Evolutionary conservation across 1,140 invertebrate species (phyloP).

Genomic region (Pseudomyrmex pallidus): DNA sequence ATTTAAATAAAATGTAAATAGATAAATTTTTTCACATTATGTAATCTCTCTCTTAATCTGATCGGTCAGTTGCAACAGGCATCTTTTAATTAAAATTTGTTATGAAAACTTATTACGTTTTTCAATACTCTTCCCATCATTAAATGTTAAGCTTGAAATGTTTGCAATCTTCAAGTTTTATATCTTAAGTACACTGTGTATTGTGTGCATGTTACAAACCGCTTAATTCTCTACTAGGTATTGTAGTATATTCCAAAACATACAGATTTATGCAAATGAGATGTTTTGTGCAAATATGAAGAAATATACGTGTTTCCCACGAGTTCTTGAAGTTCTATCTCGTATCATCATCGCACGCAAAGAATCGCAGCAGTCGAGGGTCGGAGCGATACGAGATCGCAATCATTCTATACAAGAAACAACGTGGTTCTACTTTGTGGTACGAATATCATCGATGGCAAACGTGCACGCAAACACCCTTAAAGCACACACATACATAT

Average conservation of each 20-base stretch:
- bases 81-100: not conserved
- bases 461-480: conserved; percentile 12
- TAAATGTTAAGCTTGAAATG: not conserved
- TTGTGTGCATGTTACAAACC: not conserved
- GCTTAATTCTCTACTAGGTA: not conserved
- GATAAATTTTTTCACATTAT: not conserved
- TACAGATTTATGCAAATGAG: not conserved
- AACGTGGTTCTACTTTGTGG: not conserved
- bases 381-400: not conserved
- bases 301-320: not conserved
- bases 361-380: not conserved
- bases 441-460: conserved; percentile 27
- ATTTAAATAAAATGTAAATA: not conserved
- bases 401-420: conserved; percentile 10
- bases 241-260: not conserved
- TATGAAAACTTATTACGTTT: not conserved
- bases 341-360: not conserved
- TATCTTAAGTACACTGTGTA: not conserved
- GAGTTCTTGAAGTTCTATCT: conserved; percentile 1
- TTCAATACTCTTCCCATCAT: not conserved
- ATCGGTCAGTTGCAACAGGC: too few species aligned
- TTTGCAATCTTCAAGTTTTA: not conserved
- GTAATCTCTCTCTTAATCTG: not conserved
- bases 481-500: too few species aligned
- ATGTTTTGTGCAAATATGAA: not conserved